Percentiles rank a stretch among this genome's conserved stretches.
phyloP scores from a whole-genome alignment of 2,113 vertebrate species.

The Macquaria australasica region DNA sequence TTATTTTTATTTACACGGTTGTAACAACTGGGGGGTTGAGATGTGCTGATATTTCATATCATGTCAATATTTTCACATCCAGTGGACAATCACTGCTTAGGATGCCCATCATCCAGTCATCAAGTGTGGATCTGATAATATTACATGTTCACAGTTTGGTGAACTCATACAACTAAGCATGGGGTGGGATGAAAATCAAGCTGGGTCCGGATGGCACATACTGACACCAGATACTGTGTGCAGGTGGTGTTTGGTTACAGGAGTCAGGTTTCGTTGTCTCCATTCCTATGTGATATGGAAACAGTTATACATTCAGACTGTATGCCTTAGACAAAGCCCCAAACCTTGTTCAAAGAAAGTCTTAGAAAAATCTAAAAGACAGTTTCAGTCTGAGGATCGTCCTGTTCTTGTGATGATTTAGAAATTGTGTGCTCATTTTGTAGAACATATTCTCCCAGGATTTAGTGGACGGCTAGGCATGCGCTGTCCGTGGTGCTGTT shows the following conservation, averaged over 20 bases:
- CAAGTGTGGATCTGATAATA: conserved; percentile 55
- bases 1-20: neutral
- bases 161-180: conserved; percentile 39
- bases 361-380: neutral
- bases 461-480: neutral
- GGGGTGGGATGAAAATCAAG: conserved; percentile 65
- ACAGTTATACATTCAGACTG: conserved; percentile 9
- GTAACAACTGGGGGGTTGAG: neutral
- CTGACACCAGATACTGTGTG: conserved; percentile 66
- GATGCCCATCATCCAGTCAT: conserved; percentile 50
- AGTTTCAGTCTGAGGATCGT: neutral
- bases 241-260: conserved; percentile 64
- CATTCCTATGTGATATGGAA: conserved; percentile 32
- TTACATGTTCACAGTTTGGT: conserved; percentile 66
- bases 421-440: conserved; percentile 12
- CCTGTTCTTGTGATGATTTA: neutral
- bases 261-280: conserved; percentile 57
- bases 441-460: conserved; percentile 15
- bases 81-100: conserved; percentile 70
- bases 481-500: conserved; percentile 43
- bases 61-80: neutral
- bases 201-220: neutral
- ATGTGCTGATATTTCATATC: neutral
- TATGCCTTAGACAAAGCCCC: neutral
- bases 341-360: conserved; percentile 7